Percentiles rank a stretch among this genome's conserved stretches.
Evolutionary conservation across 2,888 invertebrate species (phyloP).

Genomic region (Cheilosia pagana): DNA sequence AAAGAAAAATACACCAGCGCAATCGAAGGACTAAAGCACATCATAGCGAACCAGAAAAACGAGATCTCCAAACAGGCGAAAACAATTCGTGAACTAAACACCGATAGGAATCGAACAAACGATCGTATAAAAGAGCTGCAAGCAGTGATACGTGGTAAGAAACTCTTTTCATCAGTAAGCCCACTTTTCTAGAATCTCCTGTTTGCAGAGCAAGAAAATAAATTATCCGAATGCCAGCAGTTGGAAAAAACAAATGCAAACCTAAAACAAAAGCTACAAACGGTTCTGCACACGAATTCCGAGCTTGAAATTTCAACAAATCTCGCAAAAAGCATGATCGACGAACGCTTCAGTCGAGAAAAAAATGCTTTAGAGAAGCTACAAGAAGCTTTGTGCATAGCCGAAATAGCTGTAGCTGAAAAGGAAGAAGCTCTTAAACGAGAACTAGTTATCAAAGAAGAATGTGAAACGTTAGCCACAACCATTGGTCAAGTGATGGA

Average conservation of each 20-base stretch:
- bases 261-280: conserved; percentile 79
- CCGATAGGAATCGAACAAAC: conserved; percentile 76
- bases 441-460: conserved; percentile 84
- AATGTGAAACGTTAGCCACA: conserved; percentile 85
- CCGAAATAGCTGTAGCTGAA: conserved; percentile 85
- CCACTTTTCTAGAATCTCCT: not conserved
- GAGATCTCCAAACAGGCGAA: conserved; percentile 77
- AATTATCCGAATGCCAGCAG: conserved; percentile 74
- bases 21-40: conserved; percentile 85
- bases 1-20: conserved; percentile 84
- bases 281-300: conserved; percentile 75
- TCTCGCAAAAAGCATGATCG: conserved; percentile 82
- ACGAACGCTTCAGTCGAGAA: conserved; percentile 83
- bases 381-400: conserved; percentile 85
- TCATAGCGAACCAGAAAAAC: conserved; percentile 79
- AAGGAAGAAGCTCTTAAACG: conserved; percentile 85
- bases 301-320: conserved; percentile 83
- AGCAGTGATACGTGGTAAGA: conserved; percentile 75
- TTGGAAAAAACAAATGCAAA: conserved; percentile 77
- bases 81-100: conserved; percentile 76
- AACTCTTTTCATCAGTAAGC: too few species aligned
- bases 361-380: conserved; percentile 85
- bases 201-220: conserved; percentile 73
- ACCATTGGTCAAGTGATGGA: conserved; percentile 85
- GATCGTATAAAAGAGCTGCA: conserved; percentile 77